Conservation (phyloP, 1,140 invertebrate species). For the Lordiphosa stackelbergi region DNA sequence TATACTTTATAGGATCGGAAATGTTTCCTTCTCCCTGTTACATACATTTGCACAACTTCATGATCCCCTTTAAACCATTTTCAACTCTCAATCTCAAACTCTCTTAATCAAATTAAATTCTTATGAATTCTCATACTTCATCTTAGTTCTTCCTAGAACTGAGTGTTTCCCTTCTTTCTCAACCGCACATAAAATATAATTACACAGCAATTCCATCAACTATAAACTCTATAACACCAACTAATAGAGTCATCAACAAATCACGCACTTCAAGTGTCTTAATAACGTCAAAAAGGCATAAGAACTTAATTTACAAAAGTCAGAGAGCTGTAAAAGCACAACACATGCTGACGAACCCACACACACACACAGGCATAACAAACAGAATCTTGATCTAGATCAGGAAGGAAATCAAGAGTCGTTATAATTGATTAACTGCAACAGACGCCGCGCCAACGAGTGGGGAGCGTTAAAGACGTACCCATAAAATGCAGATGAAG, state of each 20-base stretch:
- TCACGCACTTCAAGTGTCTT: constrained; percentile 47
- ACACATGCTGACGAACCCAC: constrained; percentile 15
- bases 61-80: too few relatives aligned
- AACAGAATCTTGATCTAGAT: constrained; percentile 69
- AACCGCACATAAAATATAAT: constrained; percentile 52
- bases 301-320: constrained; percentile 46
- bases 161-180: neutral
- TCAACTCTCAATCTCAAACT: too few relatives aligned
- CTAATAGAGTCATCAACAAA: constrained; percentile 52
- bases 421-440: constrained; percentile 77
- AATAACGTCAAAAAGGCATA: constrained; percentile 39
- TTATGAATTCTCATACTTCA: too few relatives aligned
- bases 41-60: too few relatives aligned
- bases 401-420: constrained; percentile 77
- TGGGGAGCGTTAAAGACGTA: constrained; percentile 12
- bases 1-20: too few relatives aligned
- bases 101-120: too few relatives aligned
- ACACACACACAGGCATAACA: constrained; percentile 25
- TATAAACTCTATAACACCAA: constrained; percentile 15
- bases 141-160: too few relatives aligned
- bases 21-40: too few relatives aligned
- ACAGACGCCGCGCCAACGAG: constrained; percentile 12
- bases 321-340: constrained; percentile 34
- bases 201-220: constrained; percentile 28
- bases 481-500: constrained; percentile 26